These are phyloP conservation scores for Stenolophus ochropezus DNA, from an alignment of 2,888 invertebrate species.

Conservation along the genomic window DNA sequence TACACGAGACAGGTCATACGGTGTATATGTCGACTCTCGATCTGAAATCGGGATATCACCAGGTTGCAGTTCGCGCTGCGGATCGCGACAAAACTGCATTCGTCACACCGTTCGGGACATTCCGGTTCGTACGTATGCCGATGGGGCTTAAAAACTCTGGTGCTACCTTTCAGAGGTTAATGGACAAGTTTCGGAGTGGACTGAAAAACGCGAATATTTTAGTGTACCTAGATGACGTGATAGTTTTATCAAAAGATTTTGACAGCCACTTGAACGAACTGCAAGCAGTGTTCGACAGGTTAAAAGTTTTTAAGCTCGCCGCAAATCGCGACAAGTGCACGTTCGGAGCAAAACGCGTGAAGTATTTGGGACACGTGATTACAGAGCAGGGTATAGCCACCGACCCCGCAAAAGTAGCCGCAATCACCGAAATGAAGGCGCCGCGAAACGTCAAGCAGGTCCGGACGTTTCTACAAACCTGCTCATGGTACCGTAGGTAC, in stretches of 20 bases:
- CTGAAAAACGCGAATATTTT: background rate
- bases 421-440: background rate
- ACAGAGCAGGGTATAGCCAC: too few species aligned
- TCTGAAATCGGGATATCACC: conserved; percentile 15
- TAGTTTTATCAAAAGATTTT: conserved; percentile 32
- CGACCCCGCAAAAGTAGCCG: background rate
- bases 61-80: conserved; percentile 7
- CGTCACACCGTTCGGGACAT: conserved; percentile 36
- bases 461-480: background rate
- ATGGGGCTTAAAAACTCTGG: conserved; percentile 33
- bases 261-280: conserved; percentile 26
- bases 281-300: too few species aligned
- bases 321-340: background rate
- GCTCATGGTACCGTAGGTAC: background rate
- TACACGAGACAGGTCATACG: conserved; percentile 9
- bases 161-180: conserved; percentile 15
- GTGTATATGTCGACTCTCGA: conserved; percentile 32
- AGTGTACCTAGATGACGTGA: conserved; percentile 3
- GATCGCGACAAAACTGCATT: conserved; percentile 28
- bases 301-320: background rate
- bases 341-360: background rate
- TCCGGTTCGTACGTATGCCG: conserved; percentile 22
- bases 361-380: too few species aligned
- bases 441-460: too few species aligned
- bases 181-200: conserved; percentile 10